Conservation (phyloP, 2,888 invertebrate species). For the Volucella zonaria region DNA sequence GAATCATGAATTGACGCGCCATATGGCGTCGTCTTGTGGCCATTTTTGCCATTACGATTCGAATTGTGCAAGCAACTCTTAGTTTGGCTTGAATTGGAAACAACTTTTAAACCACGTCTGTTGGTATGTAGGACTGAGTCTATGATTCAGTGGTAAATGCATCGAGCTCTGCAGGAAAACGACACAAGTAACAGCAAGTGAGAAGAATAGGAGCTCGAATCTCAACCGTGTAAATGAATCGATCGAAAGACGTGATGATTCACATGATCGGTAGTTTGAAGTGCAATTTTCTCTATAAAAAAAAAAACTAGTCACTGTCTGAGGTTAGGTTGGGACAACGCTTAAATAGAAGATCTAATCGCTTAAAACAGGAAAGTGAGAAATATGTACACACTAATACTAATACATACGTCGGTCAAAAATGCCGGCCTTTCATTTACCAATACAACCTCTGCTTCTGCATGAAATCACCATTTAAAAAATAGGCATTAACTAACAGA, state of each 20-base stretch:
- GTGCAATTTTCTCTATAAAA: background rate
- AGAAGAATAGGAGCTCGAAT: too few species aligned
- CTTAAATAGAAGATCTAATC: slow-evolving; percentile 1
- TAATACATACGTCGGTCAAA: slow-evolving; percentile 7
- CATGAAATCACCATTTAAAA: slow-evolving; percentile 42
- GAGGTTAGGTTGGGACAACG: too few species aligned
- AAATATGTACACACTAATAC: background rate
- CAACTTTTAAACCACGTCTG: slow-evolving; percentile 2
- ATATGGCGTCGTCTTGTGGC: slow-evolving; percentile 44
- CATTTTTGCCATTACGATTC: background rate
- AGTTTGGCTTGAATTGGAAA: background rate
- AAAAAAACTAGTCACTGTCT: background rate
- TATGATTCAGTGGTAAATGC: background rate
- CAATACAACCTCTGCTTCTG: slow-evolving; percentile 1
- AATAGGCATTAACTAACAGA: background rate
- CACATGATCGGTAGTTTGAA: background rate
- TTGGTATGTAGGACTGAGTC: background rate
- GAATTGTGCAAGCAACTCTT: background rate
- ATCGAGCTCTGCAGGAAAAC: too few species aligned
- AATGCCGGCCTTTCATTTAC: slow-evolving; percentile 16
- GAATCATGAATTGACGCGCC: slow-evolving; percentile 34
- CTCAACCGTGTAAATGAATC: too few species aligned
- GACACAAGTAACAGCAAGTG: too few species aligned
- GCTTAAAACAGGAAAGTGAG: background rate
- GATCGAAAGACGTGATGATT: too few species aligned